Evolutionary conservation across 2,888 invertebrate genomes (phyloP).

Genomic region (Chaetogeoica ovagalla): DNA sequence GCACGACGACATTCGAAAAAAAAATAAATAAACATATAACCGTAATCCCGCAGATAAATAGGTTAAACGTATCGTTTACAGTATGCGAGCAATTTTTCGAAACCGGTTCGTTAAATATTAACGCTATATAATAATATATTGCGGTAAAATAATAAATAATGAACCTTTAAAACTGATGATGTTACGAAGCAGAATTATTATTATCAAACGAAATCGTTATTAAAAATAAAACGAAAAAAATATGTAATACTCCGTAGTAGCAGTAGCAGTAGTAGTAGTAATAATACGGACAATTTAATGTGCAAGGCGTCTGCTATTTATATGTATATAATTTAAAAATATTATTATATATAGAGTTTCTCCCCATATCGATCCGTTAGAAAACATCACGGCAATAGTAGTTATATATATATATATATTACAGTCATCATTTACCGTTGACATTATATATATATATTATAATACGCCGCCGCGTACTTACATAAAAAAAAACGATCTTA

Average conservation of each 20-base stretch:
- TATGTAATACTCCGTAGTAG: not conserved
- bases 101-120: constrained; percentile 17
- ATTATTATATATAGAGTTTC: not conserved
- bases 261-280: constrained; percentile 4
- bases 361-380: not conserved
- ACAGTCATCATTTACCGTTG: not conserved
- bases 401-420: not conserved
- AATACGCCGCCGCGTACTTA: not conserved
- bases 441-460: no score
- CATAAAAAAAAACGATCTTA: constrained; percentile 3
- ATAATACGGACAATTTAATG: not conserved
- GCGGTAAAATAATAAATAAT: not conserved
- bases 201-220: constrained; percentile 15
- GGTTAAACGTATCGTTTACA: constrained; percentile 1
- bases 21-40: no score
- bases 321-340: constrained; percentile 10
- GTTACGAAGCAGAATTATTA: not conserved
- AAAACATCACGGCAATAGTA: not conserved
- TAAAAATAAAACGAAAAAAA: constrained; percentile 7
- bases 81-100: not conserved
- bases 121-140: not conserved
- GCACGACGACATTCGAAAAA: not conserved
- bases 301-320: not conserved
- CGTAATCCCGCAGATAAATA: not conserved
- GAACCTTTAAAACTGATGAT: constrained; percentile 9